Evolutionary conservation across 64 coral and sea anemone genomes (phyloP).

Genomic region (Cladopsammia gracilis): DNA sequence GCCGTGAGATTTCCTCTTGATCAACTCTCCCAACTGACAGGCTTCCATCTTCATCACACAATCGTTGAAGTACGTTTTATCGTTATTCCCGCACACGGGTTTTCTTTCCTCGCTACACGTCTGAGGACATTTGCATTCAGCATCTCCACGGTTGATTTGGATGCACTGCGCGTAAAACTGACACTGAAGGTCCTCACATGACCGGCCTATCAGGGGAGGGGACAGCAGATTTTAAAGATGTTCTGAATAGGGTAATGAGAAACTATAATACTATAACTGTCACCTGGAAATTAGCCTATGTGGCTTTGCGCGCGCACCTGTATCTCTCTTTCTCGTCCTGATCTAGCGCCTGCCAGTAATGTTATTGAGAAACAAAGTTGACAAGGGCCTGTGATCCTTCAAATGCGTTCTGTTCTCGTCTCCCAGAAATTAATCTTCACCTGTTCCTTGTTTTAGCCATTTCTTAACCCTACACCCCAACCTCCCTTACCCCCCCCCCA

Average conservation of each 20-base stretch:
- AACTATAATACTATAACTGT: no score
- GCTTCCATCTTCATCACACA: slow-evolving; percentile 45
- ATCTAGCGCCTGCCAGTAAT: no score
- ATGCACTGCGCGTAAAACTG: slow-evolving; percentile 17
- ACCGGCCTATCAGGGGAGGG: neutral
- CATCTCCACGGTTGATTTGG: neutral
- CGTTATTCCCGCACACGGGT: slow-evolving; percentile 43
- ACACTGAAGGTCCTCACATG: slow-evolving; percentile 39
- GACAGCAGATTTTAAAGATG: neutral
- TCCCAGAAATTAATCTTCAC: no score
- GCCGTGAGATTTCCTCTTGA: slow-evolving; percentile 5
- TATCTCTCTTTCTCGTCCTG: no score
- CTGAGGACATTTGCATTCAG: slow-evolving; percentile 40
- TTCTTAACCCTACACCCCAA: no score
- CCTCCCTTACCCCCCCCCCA: no score
- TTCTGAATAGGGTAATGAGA: neutral
- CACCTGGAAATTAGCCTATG: no score
- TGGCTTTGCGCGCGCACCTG: no score
- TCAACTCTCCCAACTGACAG: slow-evolving; percentile 17
- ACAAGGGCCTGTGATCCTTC: no score
- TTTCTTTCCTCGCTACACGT: neutral
- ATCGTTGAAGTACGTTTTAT: slow-evolving; percentile 62
- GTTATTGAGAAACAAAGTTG: no score
- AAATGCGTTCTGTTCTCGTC: no score
- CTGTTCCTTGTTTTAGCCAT: no score